These are phyloP conservation scores for Climacteris rufus DNA, from an alignment of 2,113 vertebrate genomes.

Conservation along the genomic window DNA sequence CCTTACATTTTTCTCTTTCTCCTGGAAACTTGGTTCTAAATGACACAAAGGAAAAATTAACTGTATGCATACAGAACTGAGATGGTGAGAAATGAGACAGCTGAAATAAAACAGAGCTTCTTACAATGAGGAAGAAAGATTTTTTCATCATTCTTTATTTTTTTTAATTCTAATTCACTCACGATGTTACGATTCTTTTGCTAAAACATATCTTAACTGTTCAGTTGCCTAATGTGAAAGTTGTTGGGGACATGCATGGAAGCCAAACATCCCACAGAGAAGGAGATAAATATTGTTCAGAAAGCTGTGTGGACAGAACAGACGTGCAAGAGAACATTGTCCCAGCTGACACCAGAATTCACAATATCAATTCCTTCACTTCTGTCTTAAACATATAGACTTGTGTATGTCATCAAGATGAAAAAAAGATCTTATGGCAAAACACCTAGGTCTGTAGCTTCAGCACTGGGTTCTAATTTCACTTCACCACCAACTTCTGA, in stretches of 20 bases:
- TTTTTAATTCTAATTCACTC: not conserved
- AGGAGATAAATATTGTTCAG: not conserved
- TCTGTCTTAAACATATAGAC: not conserved
- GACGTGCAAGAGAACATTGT: rapidly evolving
- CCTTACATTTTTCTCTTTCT: constrained; percentile 1
- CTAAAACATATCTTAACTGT: not conserved
- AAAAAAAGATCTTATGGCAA: not conserved
- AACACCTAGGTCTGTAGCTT: not conserved
- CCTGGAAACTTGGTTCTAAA: constrained; percentile 15
- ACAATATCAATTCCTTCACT: not conserved
- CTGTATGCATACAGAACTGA: not conserved
- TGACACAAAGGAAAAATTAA: constrained; percentile 7
- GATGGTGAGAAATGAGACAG: not conserved
- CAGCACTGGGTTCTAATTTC: not conserved
- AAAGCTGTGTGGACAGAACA: not conserved
- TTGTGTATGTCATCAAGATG: not conserved
- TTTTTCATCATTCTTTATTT: not conserved
- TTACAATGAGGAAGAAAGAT: not conserved
- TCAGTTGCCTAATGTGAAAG: not conserved
- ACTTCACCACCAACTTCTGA: not conserved
- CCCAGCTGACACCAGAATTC: not conserved
- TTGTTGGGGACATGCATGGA: not conserved
- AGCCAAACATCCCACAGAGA: not conserved
- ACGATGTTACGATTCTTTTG: not conserved
- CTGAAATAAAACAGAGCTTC: not conserved